A percentile compares a stretch with the other conserved stretches of the same genome.
phyloP scores from a whole-genome alignment of 2,888 invertebrate species.

The Chaitophorus viminalis region DNA sequence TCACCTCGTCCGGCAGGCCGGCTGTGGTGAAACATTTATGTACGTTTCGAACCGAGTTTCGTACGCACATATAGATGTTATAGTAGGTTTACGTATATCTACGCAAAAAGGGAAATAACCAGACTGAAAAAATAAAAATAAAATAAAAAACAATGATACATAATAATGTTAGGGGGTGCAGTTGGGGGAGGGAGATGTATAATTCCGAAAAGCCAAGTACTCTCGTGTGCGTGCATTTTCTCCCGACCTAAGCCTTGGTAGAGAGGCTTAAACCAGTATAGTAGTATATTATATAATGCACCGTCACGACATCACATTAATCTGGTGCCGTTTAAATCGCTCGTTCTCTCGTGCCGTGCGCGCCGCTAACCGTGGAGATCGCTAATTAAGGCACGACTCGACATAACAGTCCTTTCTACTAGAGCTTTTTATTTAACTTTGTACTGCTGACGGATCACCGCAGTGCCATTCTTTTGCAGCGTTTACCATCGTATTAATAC shows the following conservation, averaged over 20 bases:
- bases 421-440: conserved; percentile 42
- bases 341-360: background rate
- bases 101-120: background rate
- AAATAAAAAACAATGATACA: background rate
- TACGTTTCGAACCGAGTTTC: background rate
- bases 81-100: background rate
- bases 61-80: background rate
- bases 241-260: conserved; percentile 26
- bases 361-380: background rate
- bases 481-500: background rate
- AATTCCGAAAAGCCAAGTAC: conserved; percentile 47
- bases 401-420: conserved; percentile 32
- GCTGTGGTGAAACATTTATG: background rate
- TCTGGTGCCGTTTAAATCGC: conserved; percentile 29
- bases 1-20: background rate
- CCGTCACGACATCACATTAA: conserved; percentile 31
- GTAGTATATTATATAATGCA: background rate
- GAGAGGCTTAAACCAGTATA: conserved; percentile 28
- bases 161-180: background rate
- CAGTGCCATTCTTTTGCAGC: background rate
- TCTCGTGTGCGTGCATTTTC: background rate
- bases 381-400: conserved; percentile 41
- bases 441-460: background rate
- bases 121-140: background rate
- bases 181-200: background rate